phyloP scores from a whole-genome alignment of 2,888 invertebrate genomes.

The Eupithecia tripunctaria region DNA sequence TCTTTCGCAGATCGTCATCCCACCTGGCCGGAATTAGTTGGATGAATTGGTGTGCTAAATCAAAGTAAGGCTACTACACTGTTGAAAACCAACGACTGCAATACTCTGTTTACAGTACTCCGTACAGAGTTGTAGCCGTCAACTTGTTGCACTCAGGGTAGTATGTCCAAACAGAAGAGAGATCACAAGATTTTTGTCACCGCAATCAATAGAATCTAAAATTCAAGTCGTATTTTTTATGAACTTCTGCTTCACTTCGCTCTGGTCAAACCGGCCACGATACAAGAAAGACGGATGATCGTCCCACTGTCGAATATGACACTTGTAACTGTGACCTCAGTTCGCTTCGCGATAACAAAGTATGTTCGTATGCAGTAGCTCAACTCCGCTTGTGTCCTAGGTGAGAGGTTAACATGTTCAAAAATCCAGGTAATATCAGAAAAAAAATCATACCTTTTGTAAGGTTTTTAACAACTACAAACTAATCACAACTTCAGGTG shows the following conservation, averaged over 20 bases:
- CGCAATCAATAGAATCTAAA: background rate
- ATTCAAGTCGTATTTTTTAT: background rate
- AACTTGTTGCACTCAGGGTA: background rate
- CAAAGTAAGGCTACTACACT: background rate
- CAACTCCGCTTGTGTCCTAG: background rate
- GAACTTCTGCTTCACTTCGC: background rate
- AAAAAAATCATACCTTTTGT: no score
- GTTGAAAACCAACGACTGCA: background rate
- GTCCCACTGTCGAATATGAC: constrained; percentile 4
- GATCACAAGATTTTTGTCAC: background rate
- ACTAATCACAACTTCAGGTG: no score
- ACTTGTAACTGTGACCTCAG: background rate
- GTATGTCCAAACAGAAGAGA: background rate
- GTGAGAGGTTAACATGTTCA: no score
- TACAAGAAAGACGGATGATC: background rate
- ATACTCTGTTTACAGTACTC: background rate
- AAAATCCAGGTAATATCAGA: no score
- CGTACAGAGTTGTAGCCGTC: background rate
- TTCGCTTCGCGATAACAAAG: background rate
- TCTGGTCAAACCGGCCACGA: background rate
- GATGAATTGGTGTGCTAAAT: background rate
- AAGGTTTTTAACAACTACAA: no score
- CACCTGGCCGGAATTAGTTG: no score
- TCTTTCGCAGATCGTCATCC: no score
- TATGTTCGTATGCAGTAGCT: background rate